Evolutionary conservation across 2,797 vertebrate species (phyloP).

Genomic region (Oreonectes daqikongensis): DNA sequence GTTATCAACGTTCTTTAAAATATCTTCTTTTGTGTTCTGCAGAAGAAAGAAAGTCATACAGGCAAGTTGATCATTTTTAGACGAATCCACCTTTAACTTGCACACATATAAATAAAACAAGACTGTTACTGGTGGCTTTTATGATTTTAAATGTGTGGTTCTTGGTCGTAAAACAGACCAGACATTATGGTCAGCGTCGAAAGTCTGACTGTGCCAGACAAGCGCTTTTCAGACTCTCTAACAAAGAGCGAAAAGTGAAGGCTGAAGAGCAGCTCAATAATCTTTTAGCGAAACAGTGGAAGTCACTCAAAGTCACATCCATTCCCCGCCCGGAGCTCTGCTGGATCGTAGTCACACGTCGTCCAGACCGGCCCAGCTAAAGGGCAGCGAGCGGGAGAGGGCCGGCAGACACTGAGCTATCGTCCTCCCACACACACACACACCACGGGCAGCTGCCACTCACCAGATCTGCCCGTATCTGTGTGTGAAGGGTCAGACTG

Average conservation of each 20-base stretch:
- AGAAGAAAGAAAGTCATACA: too few species aligned
- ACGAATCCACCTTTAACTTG: too few species aligned
- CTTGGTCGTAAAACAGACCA: not conserved
- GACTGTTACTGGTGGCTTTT: too few species aligned
- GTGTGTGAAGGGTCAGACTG: not conserved
- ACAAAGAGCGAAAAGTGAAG: constrained; percentile 24
- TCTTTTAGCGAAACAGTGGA: constrained; percentile 49
- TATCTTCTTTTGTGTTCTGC: too few species aligned
- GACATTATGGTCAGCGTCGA: not conserved
- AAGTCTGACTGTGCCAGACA: constrained; percentile 1
- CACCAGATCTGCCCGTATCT: constrained; percentile 10
- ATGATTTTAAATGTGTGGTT: too few species aligned
- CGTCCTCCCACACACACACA: constrained; percentile 23
- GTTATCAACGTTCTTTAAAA: too few species aligned
- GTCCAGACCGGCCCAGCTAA: constrained; percentile 30
- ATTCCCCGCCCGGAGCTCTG: constrained; percentile 60
- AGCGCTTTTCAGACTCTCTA: constrained; percentile 18
- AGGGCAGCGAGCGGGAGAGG: constrained; percentile 45
- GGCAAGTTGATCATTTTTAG: too few species aligned
- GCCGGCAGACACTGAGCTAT: constrained; percentile 28
- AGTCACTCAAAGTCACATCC: constrained; percentile 62
- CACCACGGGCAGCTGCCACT: constrained; percentile 33
- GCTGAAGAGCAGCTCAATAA: constrained; percentile 52
- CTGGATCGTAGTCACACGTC: constrained; percentile 32
- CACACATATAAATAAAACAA: too few species aligned